phyloP scores from a whole-genome alignment of 1,140 invertebrate species.

The Episyrphus balteatus region DNA sequence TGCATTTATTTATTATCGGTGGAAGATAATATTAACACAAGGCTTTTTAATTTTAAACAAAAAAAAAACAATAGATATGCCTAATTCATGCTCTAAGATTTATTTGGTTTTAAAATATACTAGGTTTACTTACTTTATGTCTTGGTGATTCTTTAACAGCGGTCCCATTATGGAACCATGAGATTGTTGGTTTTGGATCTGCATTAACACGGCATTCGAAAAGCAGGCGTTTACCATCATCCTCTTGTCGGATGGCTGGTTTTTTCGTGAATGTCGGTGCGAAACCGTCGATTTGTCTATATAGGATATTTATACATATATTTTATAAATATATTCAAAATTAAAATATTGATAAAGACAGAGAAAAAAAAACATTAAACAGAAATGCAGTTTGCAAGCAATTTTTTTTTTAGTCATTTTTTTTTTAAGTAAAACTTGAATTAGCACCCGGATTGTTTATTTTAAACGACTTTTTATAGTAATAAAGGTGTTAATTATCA shows the following conservation, averaged over 20 bases:
- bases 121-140: conserved; percentile 60
- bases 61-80: background rate
- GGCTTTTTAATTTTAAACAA: background rate
- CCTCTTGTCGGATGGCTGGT: conserved; percentile 91
- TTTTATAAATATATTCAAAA: background rate
- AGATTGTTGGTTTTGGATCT: conserved; percentile 80
- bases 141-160: conserved; percentile 63
- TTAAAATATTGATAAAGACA: background rate
- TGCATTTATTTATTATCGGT: too few relatives aligned
- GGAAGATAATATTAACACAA: too few relatives aligned
- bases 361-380: too few relatives aligned
- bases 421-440: too few relatives aligned
- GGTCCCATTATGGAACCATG: conserved; percentile 82
- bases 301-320: conserved; percentile 4
- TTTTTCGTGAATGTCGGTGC: conserved; percentile 96
- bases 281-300: conserved; percentile 90
- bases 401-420: too few relatives aligned
- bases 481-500: too few relatives aligned
- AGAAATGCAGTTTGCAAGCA: too few relatives aligned
- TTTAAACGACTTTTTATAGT: too few relatives aligned
- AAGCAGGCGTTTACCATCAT: conserved; percentile 87
- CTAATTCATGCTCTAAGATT: too few relatives aligned
- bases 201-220: conserved; percentile 94
- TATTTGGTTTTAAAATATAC: too few relatives aligned
- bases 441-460: too few relatives aligned